Evolutionary conservation across 2,888 invertebrate species (phyloP).

Genomic region (Melinopterus prodromus): DNA sequence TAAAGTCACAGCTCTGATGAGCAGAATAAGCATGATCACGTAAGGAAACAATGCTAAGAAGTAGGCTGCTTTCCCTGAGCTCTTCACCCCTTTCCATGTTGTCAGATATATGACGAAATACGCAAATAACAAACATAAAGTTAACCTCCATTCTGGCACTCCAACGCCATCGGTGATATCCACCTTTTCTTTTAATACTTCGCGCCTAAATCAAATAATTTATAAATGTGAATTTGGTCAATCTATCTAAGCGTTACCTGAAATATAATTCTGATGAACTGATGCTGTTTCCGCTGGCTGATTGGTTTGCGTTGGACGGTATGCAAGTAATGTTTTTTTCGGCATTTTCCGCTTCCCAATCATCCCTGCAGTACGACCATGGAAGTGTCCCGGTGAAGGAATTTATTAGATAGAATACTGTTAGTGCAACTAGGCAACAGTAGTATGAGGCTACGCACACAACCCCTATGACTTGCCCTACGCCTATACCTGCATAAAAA

Average conservation of each 20-base stretch:
- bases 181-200: constrained; percentile 63
- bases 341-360: constrained; percentile 60
- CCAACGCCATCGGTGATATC: constrained; percentile 61
- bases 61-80: constrained; percentile 84
- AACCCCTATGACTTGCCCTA: constrained; percentile 70
- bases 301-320: constrained; percentile 25
- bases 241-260: constrained; percentile 16
- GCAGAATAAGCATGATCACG: constrained; percentile 75
- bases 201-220: constrained; percentile 47
- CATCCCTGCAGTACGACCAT: constrained; percentile 72
- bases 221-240: neutral
- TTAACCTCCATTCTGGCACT: constrained; percentile 73
- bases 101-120: constrained; percentile 76
- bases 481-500: constrained; percentile 68
- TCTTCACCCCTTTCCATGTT: constrained; percentile 78
- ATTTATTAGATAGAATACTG: constrained; percentile 74
- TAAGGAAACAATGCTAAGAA: constrained; percentile 91
- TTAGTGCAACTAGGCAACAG: constrained; percentile 76
- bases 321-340: constrained; percentile 35
- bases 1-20: constrained; percentile 71
- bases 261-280: constrained; percentile 34
- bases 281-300: constrained; percentile 9
- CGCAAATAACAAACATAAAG: constrained; percentile 70
- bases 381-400: constrained; percentile 76
- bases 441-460: constrained; percentile 79